A percentile compares a stretch with the other conserved stretches of the same genome.
Evolutionary conservation across 1,140 invertebrate genomes (phyloP).

Genomic region (Asbolus verrucosus): DNA sequence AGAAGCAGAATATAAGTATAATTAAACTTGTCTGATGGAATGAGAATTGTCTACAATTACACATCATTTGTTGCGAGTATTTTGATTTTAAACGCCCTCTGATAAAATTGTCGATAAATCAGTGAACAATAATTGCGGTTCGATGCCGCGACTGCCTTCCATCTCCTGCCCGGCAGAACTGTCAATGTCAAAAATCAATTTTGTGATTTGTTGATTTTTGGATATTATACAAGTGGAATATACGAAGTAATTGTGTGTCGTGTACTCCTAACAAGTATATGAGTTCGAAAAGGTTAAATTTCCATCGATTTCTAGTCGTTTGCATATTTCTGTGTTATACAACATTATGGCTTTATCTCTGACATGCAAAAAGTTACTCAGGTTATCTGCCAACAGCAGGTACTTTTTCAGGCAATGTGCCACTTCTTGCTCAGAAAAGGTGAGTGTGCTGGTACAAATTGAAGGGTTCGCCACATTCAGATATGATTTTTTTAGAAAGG

Average conservation of each 20-base stretch:
- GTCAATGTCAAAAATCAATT: constrained; percentile 51
- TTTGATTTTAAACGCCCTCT: too few relatives aligned
- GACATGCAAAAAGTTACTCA: constrained; percentile 47
- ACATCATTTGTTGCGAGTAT: too few relatives aligned
- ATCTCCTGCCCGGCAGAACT: constrained; percentile 22
- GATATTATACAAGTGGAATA: not conserved
- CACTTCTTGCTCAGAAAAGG: constrained; percentile 32
- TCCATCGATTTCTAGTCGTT: not conserved
- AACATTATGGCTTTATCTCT: constrained; percentile 51
- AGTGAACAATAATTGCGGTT: not conserved
- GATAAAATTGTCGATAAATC: too few relatives aligned
- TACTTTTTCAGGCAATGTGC: constrained; percentile 48
- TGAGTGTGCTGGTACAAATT: constrained; percentile 14
- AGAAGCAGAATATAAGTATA: too few relatives aligned
- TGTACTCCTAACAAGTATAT: not conserved
- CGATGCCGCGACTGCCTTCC: too few relatives aligned
- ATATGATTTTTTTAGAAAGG: constrained; percentile 65
- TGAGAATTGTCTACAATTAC: too few relatives aligned
- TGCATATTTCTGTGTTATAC: not conserved
- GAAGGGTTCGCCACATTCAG: not conserved
- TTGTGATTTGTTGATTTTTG: constrained; percentile 44
- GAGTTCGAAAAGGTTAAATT: too few relatives aligned
- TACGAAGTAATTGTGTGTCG: not conserved
- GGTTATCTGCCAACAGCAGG: constrained; percentile 51
- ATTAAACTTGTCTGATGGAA: too few relatives aligned